Evolutionary conservation across 2,888 invertebrate species (phyloP).

Genomic region (Phaedon cochleariae): DNA sequence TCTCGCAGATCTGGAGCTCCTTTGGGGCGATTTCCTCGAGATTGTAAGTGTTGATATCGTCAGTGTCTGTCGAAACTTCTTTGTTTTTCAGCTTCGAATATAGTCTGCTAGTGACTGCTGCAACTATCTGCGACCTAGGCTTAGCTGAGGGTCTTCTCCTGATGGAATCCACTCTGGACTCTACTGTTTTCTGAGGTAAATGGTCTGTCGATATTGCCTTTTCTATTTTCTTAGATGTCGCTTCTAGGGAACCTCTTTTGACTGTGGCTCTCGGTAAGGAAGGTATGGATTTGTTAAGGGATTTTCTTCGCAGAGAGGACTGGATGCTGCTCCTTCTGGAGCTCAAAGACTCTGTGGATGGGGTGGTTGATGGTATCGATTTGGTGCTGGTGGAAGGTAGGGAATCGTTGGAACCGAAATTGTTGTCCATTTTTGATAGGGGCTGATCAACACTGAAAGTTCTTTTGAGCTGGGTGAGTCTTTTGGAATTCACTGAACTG

Average conservation of each 20-base stretch:
- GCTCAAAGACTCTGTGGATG: slow-evolving; percentile 29
- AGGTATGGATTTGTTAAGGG: slow-evolving; percentile 46
- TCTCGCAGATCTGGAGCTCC: slow-evolving; percentile 68
- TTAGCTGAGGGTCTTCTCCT: slow-evolving; percentile 59
- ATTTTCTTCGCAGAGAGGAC: slow-evolving; percentile 45
- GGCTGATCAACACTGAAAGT: slow-evolving; percentile 54
- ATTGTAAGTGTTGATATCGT: slow-evolving; percentile 41
- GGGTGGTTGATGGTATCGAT: slow-evolving; percentile 34
- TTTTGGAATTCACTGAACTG: slow-evolving; percentile 43
- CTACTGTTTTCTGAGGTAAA: slow-evolving; percentile 44
- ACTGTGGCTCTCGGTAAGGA: slow-evolving; percentile 25
- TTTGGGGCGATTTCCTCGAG: slow-evolving; percentile 42
- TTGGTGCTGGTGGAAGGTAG: slow-evolving; percentile 36
- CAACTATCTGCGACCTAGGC: slow-evolving; percentile 72
- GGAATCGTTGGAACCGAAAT: slow-evolving; percentile 48
- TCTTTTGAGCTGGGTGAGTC: slow-evolving; percentile 48
- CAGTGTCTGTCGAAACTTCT: slow-evolving; percentile 58
- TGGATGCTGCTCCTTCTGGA: slow-evolving; percentile 34
- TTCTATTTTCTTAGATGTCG: slow-evolving; percentile 37
- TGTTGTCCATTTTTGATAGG: slow-evolving; percentile 44
- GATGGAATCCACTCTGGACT: slow-evolving; percentile 51
- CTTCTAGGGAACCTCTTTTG: slow-evolving; percentile 32
- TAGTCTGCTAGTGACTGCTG: slow-evolving; percentile 74
- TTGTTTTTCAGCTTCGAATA: slow-evolving; percentile 71
- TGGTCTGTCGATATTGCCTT: slow-evolving; percentile 46